These are phyloP conservation scores for Aspidoscelis tigris DNA, from an alignment of 2,113 vertebrate genomes.

Conservation along the genomic window DNA sequence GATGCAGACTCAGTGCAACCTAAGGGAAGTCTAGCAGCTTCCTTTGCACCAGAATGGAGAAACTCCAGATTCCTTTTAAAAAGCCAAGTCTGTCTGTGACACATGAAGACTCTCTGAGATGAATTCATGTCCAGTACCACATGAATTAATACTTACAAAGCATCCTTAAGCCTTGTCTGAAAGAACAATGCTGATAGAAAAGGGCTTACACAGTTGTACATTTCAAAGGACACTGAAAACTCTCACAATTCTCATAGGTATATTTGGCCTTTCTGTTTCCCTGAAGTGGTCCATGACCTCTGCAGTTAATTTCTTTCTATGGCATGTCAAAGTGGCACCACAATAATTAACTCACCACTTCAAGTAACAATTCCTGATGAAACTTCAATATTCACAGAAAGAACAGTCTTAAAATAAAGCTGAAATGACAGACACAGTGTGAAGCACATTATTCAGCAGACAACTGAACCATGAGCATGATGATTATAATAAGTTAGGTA, in stretches of 20 bases:
- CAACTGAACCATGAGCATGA: not conserved
- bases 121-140: not conserved
- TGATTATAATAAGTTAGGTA: no score
- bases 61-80: no score
- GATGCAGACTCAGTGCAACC: no score
- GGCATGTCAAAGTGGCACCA: not conserved
- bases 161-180: not conserved
- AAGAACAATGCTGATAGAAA: not conserved
- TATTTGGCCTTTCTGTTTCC: not conserved
- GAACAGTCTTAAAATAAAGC: constrained; percentile 12
- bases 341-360: not conserved
- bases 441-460: not conserved
- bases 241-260: not conserved
- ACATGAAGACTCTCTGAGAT: no score
- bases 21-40: no score
- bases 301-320: constrained; percentile 5
- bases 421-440: constrained; percentile 9
- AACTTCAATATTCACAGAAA: not conserved
- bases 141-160: not conserved
- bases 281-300: not conserved
- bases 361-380: constrained; percentile 2
- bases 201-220: not conserved
- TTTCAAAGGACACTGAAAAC: not conserved
- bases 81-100: no score
- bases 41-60: no score